phyloP scores from a whole-genome alignment of 2,113 vertebrate species.

The Malurus elegans region DNA sequence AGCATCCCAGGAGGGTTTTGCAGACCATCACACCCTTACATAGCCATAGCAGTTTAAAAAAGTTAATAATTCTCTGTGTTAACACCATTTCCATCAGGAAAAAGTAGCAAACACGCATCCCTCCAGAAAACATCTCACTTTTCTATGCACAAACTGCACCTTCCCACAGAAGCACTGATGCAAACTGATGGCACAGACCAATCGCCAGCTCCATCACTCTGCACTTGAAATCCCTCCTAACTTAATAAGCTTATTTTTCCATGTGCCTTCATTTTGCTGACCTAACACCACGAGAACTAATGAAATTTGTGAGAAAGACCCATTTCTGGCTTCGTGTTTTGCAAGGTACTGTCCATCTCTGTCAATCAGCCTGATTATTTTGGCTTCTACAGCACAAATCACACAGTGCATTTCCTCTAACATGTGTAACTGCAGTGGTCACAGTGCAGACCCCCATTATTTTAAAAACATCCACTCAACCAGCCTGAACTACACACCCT shows the following conservation, averaged over 20 bases:
- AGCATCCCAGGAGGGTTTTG: background rate
- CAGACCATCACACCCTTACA: background rate
- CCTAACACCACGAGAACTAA: background rate
- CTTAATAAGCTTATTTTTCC: constrained; percentile 7
- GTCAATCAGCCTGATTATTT: background rate
- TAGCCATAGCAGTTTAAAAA: background rate
- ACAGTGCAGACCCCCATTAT: background rate
- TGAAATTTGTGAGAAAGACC: background rate
- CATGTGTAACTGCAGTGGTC: background rate
- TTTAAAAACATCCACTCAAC: background rate
- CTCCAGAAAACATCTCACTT: background rate
- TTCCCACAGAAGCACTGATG: background rate
- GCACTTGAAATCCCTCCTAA: background rate
- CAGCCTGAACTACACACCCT: background rate
- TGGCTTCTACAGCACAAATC: background rate
- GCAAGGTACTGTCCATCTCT: background rate
- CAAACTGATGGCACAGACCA: background rate
- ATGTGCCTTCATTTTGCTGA: background rate
- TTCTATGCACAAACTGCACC: background rate
- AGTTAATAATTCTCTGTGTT: background rate
- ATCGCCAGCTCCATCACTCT: background rate
- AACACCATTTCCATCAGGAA: background rate
- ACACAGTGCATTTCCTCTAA: background rate
- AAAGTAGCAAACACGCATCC: background rate
- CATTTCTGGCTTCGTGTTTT: background rate